Percentiles rank a stretch among this genome's conserved stretches.
phyloP scores from a whole-genome alignment of 2,797 vertebrate genomes.

The Malacoraja senta region DNA sequence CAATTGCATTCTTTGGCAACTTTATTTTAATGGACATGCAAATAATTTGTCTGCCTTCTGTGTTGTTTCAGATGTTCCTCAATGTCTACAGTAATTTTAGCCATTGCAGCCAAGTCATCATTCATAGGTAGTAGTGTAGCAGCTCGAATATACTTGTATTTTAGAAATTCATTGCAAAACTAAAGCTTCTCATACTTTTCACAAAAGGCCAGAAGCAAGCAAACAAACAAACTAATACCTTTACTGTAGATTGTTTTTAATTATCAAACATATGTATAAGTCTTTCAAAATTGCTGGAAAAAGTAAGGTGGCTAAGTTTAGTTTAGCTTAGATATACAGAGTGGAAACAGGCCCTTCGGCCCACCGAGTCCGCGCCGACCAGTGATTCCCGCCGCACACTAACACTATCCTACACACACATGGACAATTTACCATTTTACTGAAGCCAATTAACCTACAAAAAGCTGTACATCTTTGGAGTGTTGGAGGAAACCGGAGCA shows the following conservation, averaged over 20 bases:
- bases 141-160: neutral
- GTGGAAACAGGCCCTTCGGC: too few relatives aligned
- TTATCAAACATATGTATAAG: neutral
- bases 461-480: too few relatives aligned
- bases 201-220: neutral
- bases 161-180: neutral
- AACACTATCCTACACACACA: too few relatives aligned
- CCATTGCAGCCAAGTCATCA: neutral
- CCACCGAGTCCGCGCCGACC: too few relatives aligned
- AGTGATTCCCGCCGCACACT: too few relatives aligned
- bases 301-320: too few relatives aligned
- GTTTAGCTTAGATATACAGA: too few relatives aligned
- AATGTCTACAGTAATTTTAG: neutral
- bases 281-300: too few relatives aligned
- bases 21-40: neutral
- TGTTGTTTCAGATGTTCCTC: neutral
- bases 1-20: neutral
- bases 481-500: too few relatives aligned
- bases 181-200: too few relatives aligned
- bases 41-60: neutral
- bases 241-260: neutral
- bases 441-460: too few relatives aligned
- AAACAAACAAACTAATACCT: neutral
- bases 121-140: neutral
- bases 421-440: too few relatives aligned